Conservation (phyloP, 2,888 invertebrate genomes). For the Hipparchia semele region DNA sequence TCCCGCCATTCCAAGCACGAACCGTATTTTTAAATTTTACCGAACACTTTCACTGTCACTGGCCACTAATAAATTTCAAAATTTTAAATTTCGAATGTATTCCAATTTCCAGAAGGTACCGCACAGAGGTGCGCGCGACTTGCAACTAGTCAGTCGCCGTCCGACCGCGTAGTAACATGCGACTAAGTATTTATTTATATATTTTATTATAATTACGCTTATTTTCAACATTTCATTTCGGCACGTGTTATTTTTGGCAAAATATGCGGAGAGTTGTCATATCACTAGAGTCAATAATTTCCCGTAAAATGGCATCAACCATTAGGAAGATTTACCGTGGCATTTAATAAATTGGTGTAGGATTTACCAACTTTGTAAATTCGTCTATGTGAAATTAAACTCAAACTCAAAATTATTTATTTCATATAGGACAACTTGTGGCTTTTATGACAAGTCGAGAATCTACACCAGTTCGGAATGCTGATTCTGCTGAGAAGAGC, state of each 20-base stretch:
- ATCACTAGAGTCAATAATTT: background rate
- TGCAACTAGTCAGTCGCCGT: constrained; percentile 58
- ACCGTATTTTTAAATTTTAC: constrained; percentile 65
- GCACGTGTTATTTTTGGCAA: constrained; percentile 55
- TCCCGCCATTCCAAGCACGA: constrained; percentile 70
- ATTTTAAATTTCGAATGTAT: constrained; percentile 51
- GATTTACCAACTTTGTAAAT: too few species aligned
- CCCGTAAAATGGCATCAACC: background rate
- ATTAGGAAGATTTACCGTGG: too few species aligned
- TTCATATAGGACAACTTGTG: too few species aligned
- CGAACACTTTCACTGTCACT: constrained; percentile 66
- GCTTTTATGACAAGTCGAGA: too few species aligned
- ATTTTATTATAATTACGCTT: constrained; percentile 71
- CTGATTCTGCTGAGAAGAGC: too few species aligned
- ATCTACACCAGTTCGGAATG: too few species aligned
- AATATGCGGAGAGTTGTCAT: constrained; percentile 31
- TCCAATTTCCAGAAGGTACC: constrained; percentile 58
- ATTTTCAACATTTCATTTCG: constrained; percentile 58
- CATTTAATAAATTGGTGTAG: too few species aligned
- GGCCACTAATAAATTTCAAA: constrained; percentile 51
- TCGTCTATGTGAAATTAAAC: too few species aligned
- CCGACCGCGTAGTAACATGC: constrained; percentile 49
- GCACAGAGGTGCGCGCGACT: constrained; percentile 60
- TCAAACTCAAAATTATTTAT: too few species aligned
- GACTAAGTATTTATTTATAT: constrained; percentile 64